Evolutionary conservation across 1,140 invertebrate genomes (phyloP), one percentile per base, ranked within the genome.

Genomic region (Drosophila baimaii): DNA sequence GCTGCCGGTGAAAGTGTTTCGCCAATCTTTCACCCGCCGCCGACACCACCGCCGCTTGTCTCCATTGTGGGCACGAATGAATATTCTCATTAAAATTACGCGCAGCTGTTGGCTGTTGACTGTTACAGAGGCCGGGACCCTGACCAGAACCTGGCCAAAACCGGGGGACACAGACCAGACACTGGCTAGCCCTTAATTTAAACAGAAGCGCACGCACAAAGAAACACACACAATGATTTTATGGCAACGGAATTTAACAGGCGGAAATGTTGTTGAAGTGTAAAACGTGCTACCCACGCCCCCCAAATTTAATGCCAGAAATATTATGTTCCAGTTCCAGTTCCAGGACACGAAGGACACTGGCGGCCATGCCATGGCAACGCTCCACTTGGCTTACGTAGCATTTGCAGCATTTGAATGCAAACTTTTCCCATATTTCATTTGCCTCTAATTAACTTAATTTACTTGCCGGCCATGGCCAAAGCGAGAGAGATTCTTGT

Each of bases 71-170:
- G 64, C 76, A 54, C 71, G 68, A 85, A 85, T 81, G 78, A 81
- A 85, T 85, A 86, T 85, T 85, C 64, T 77, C 78, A 85, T 85
- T 86, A 85, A 85, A 85, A 85, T 85, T 75, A 78, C 68, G 46
- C 64, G 41, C 81, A 86, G 81, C 68, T 85, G 81, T 69, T 84
- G 63, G 46, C 69, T 49, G 74, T 62, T 59, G 29, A 4, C 47
- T 23, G 39, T 56, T 56, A 13, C 43, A 15, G 41, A 35, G 35
- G 31, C 12, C 21, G 15, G 27, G 43, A 8, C 17, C 23, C 39
- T n/a, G 27, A 35, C 23, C 64, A 52, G 66, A 41, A 55, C 62
- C 65, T 39, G 41, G n/a, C 47, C 47, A 25, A 69, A 69, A 46
- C 63, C 63, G 56, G 51, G 56, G 51, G 33, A 70, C 66, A 69